Base-by-base conservation (phyloP, 2,888 invertebrate genomes). In the Polydrusus cervinus region DNA sequence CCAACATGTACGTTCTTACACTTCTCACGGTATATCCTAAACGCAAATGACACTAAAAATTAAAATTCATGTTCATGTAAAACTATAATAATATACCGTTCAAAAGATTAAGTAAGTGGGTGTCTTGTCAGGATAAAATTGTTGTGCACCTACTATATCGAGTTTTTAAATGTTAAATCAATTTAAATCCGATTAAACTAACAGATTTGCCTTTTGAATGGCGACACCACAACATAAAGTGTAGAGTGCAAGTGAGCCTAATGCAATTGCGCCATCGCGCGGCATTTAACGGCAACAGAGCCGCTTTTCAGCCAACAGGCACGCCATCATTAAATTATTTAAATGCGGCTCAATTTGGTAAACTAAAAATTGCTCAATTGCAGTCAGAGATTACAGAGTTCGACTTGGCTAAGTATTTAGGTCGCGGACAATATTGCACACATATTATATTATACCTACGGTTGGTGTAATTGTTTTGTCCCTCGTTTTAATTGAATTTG, bases 371-470 rank as follows among this genome's bases (percentile, higher is more conserved):
- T 84, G 81, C 83, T 79, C 82, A 83, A 84, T 82, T 78, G 71
- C 81, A 78, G 57, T 47, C 40, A 55, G 76, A 76, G 71, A 80
- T 75, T 73, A 70, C 72, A 71, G 74, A 85, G 88, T 89, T 88
- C 88, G 85, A 88, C 87, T 87, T 87, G 87, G 86, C 82, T 88
- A 86, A 86, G 81, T 88, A 89, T 88, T 81, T 84, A 80, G 85
- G 85, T 84, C 85, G 83, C 43, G 74, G 76, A 66, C 81, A 81
- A 70, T 71, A 80, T 83, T 83, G 81, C 82, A 81, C 82, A 81
- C 79, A 81, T 80, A 25, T 25, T 25, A 64, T 65, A 65, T 30
- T 66, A 53, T 74, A 67, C 67, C 72, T 49, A 67, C 64, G 30
- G 61, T 75, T 66, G 40, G 49, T 13, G 64, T 66, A 71, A 71